These are phyloP conservation scores for Polydrusus pterygomalis DNA, from an alignment of 2,888 invertebrate genomes.

Conservation along the genomic window DNA sequence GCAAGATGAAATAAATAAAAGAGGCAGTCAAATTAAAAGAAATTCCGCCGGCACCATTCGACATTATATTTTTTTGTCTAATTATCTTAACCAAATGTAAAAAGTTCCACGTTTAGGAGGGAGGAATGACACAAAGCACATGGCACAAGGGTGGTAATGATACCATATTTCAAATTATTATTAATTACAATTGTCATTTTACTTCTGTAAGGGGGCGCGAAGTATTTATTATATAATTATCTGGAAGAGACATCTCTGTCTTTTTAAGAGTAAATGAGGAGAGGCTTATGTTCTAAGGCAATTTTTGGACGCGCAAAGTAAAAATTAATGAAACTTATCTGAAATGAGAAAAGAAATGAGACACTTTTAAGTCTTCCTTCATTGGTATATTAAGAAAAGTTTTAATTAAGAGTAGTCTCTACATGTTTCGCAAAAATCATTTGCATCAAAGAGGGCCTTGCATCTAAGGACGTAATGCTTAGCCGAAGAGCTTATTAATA, in stretches of 20 bases:
- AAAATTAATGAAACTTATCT: too few species aligned
- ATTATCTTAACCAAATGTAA: conserved; percentile 1
- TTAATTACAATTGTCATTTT: conserved; percentile 37
- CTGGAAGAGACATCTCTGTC: conserved; percentile 20
- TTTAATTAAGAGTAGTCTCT: too few species aligned
- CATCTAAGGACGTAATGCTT: too few species aligned
- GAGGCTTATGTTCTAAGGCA: not conserved
- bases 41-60: not conserved
- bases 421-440: too few species aligned
- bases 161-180: conserved; percentile 37
- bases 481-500: too few species aligned
- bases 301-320: not conserved
- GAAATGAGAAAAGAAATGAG: too few species aligned
- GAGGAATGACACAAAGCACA: conserved; percentile 32
- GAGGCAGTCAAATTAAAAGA: not conserved
- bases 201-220: conserved; percentile 29
- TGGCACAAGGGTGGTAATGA: conserved; percentile 35
- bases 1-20: not conserved
- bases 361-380: too few species aligned
- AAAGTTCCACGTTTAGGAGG: conserved; percentile 7
- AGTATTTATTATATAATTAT: conserved; percentile 36
- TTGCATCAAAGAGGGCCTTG: too few species aligned
- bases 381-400: too few species aligned
- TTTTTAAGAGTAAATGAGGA: conserved; percentile 27
- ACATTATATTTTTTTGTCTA: not conserved